Conservation (phyloP, 1,140 invertebrate species). For the Drosophila pruinosa region DNA sequence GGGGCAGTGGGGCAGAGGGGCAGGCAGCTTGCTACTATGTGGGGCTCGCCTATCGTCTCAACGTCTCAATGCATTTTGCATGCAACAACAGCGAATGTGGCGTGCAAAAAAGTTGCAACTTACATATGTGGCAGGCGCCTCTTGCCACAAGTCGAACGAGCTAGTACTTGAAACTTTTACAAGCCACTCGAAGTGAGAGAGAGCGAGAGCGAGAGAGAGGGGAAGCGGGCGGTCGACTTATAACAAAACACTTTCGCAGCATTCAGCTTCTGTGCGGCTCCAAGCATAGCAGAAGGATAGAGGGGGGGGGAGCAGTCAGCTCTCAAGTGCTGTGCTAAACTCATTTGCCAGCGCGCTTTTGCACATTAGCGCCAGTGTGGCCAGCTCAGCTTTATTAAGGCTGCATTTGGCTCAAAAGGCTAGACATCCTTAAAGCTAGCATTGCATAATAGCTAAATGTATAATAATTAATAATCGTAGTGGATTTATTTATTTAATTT, state of each 20-base stretch:
- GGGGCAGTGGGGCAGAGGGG: neutral
- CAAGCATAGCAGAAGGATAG: neutral
- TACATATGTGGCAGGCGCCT: conserved; percentile 45
- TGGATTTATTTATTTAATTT: too few species aligned
- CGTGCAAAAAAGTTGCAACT: conserved; percentile 78
- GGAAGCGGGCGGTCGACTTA: neutral
- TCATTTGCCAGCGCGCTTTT: conserved; percentile 45
- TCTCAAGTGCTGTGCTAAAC: conserved; percentile 45
- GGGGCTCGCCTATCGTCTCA: conserved; percentile 46
- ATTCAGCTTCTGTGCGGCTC: conserved; percentile 38
- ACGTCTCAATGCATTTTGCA: conserved; percentile 50
- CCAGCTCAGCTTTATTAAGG: too few species aligned
- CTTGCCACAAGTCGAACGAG: conserved; percentile 27
- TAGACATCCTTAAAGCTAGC: too few species aligned
- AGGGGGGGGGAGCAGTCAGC: neutral
- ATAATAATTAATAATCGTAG: too few species aligned
- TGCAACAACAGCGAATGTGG: conserved; percentile 57
- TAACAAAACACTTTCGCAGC: conserved; percentile 62
- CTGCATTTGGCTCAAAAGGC: too few species aligned
- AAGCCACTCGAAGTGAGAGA: conserved; percentile 59
- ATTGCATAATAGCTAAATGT: too few species aligned
- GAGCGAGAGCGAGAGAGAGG: neutral
- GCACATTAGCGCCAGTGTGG: conserved; percentile 1
- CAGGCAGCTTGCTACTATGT: neutral
- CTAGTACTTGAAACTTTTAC: conserved; percentile 77